Evolutionary conservation across 2,797 vertebrate genomes (phyloP).

Genomic region (Notamacropus eugenii): DNA sequence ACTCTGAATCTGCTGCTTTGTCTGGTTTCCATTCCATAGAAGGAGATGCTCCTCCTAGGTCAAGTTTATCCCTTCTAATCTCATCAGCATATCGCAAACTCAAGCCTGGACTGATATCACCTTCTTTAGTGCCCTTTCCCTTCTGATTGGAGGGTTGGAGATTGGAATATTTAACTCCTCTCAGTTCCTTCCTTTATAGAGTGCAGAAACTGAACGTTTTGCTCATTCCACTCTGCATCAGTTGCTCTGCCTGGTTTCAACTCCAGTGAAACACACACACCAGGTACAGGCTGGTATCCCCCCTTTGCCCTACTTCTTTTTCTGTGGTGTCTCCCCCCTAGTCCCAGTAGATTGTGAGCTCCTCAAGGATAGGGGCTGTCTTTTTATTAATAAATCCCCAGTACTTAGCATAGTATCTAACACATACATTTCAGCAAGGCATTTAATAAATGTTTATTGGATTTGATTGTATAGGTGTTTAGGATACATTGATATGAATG

Average conservation of each 20-base stretch:
- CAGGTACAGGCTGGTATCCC: neutral
- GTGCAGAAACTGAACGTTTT: neutral
- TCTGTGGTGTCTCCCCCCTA: neutral
- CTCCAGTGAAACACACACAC: neutral
- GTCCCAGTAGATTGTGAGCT: neutral
- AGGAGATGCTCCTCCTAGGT: neutral
- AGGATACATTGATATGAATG: neutral
- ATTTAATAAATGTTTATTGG: neutral
- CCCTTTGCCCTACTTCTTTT: neutral
- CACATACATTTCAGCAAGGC: neutral
- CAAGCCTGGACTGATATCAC: neutral
- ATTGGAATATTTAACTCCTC: too few species aligned
- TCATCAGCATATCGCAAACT: neutral
- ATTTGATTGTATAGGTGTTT: neutral
- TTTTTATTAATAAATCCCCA: neutral
- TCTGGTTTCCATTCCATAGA: neutral
- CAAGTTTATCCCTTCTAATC: neutral
- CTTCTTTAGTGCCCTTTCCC: neutral
- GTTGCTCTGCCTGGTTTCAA: neutral
- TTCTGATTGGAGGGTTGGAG: neutral
- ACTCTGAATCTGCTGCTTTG: neutral
- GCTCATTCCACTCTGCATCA: neutral
- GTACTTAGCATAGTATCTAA: neutral
- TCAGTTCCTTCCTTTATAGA: neutral
- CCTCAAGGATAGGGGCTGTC: neutral